Percentiles rank a stretch among this genome's conserved stretches.
Conservation (phyloP, 2,888 invertebrate species). For the Amphipyra tragopoginis region DNA sequence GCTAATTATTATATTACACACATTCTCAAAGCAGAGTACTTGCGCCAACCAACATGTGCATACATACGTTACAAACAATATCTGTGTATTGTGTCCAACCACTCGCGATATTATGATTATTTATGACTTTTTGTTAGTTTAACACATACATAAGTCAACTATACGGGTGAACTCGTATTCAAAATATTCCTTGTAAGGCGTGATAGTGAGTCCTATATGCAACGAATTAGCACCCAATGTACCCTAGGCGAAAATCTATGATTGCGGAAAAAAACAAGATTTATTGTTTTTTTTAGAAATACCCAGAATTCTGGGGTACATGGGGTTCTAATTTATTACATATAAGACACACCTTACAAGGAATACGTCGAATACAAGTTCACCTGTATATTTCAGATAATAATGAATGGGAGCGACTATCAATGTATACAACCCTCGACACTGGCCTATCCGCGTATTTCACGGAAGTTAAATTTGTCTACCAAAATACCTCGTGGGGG, state of each 20-base stretch:
- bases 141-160: conserved; percentile 3
- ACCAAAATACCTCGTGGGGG: conserved; percentile 37
- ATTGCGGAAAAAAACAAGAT: too few species aligned
- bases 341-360: too few species aligned
- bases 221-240: too few species aligned
- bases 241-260: too few species aligned
- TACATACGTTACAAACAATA: conserved; percentile 10
- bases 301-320: too few species aligned
- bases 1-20: background rate
- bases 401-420: conserved; percentile 12
- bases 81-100: conserved; percentile 2
- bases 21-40: conserved; percentile 9
- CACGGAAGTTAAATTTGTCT: conserved; percentile 43
- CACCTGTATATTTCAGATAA: conserved; percentile 9
- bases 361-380: too few species aligned
- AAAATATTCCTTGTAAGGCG: too few species aligned
- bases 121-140: conserved; percentile 18
- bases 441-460: conserved; percentile 14
- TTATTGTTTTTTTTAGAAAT: too few species aligned
- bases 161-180: too few species aligned
- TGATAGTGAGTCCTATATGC: too few species aligned
- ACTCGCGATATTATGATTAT: conserved; percentile 8
- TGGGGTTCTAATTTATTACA: too few species aligned
- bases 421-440: background rate
- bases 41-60: conserved; percentile 1